Evolutionary conservation across 2,888 invertebrate species (phyloP), one percentile per base, ranked within the genome.

Genomic region (Megastigmus dorsalis): DNA sequence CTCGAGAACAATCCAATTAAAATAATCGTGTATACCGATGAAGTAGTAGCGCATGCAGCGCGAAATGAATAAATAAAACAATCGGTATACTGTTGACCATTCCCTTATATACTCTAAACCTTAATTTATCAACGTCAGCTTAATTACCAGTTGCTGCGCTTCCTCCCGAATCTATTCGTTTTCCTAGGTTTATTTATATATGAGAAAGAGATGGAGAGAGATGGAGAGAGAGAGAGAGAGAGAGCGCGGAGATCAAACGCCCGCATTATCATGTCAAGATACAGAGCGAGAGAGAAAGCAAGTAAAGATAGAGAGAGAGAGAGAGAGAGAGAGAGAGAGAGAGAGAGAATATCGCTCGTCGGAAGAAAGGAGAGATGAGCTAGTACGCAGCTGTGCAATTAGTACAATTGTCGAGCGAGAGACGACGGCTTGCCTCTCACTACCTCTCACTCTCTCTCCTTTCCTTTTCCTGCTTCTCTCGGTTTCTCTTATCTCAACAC

Each of bases 321-420:
- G 5, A 63, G n/a, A 13, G 41, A 33, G 41, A 23, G 23, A 33
- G 28, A 41, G 26, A 38, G 43, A 23, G n/a, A 33, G 3, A 18
- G 20, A 43, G n/a, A 52, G 36, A 7, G 13, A 48, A 13, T n/a
- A n/a, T n/a, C n/a, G n/a, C 33, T 55, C 33, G 48, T 33, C 50
- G 26, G 62, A 66, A 63, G 60, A 30, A 43, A 45, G 36, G 60
- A 30, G 52, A 45, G 36, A 63, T 7, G 76, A 79, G 77, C 74
- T 66, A 65, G 73, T 65, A 59, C 78, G 77, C 80, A 81, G 81
- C 80, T 78, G 80, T 74, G 80, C 80, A 82, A 84, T 84, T 83
- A 84, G 81, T 81, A 79, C 80, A 79, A 83, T 82, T 81, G 82
- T 83, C 81, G 78, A 79, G 69, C 74, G 57, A 67, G 69, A 79